Percentiles rank a stretch among this genome's conserved stretches.
phyloP scores from a whole-genome alignment of 2,888 invertebrate genomes.

The Acrocyrtus sp. region DNA sequence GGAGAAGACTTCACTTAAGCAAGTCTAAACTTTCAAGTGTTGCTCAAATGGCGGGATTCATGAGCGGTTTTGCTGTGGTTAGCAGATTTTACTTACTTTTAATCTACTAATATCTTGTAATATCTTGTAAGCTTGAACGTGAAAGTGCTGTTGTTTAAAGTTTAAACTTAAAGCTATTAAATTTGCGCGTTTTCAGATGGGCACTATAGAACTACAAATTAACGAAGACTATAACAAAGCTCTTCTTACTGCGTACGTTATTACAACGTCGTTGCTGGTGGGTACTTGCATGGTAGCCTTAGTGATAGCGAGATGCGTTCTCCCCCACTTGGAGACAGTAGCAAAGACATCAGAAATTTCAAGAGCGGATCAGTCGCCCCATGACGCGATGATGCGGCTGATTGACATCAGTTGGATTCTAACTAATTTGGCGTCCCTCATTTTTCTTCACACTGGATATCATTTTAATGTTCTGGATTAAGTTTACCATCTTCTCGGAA shows the following conservation, averaged over 20 bases:
- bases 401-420: constrained; percentile 60
- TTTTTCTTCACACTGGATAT: constrained; percentile 62
- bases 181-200: constrained; percentile 58
- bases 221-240: constrained; percentile 55
- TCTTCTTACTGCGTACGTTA: constrained; percentile 51
- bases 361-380: constrained; percentile 54
- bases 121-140: no score
- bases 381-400: constrained; percentile 55
- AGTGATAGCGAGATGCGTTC: constrained; percentile 50
- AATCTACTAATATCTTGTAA: no score
- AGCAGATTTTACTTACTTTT: no score
- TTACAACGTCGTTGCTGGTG: constrained; percentile 58
- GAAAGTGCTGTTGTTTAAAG: no score
- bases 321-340: constrained; percentile 56
- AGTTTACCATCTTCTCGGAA: constrained; percentile 51
- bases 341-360: constrained; percentile 54
- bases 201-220: constrained; percentile 62
- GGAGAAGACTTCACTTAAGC: constrained; percentile 50
- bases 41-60: constrained; percentile 58
- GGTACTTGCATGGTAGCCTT: constrained; percentile 59
- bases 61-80: constrained; percentile 62
- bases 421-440: constrained; percentile 56
- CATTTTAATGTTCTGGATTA: constrained; percentile 61
- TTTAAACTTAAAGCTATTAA: not conserved
- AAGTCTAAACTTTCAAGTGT: constrained; percentile 60